phyloP scores from a whole-genome alignment of 2,888 invertebrate species.

The Malthinus flaveolus region DNA sequence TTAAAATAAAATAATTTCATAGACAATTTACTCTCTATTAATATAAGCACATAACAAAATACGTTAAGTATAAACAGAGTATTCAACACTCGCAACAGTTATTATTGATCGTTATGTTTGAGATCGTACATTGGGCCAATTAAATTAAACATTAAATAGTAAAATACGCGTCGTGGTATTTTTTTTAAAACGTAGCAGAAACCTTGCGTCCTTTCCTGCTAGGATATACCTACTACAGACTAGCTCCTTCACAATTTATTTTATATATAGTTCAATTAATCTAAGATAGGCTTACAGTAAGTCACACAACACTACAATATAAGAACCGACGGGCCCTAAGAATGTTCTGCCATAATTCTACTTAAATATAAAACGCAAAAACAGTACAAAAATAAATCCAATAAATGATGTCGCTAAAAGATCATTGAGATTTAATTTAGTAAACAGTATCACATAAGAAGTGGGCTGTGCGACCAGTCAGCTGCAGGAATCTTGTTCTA shows the following conservation, averaged over 20 bases:
- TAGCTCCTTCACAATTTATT: conserved; percentile 39
- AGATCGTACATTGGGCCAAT: conserved; percentile 42
- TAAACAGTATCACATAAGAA: conserved; percentile 31
- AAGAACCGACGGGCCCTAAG: conserved; percentile 32
- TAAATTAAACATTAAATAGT: conserved; percentile 39
- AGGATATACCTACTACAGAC: conserved; percentile 41
- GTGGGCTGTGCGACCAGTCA: conserved; percentile 28
- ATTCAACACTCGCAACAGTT: conserved; percentile 40
- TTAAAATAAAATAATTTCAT: conserved; percentile 20
- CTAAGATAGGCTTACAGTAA: conserved; percentile 47
- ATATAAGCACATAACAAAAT: conserved; percentile 35
- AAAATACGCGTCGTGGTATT: conserved; percentile 36
- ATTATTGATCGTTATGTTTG: conserved; percentile 44
- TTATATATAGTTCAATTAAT: conserved; percentile 48
- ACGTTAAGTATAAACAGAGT: conserved; percentile 24
- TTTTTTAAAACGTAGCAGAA: conserved; percentile 32
- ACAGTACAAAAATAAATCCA: conserved; percentile 31
- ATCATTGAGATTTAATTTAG: conserved; percentile 29
- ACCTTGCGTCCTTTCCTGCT: conserved; percentile 34
- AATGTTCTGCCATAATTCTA: conserved; percentile 27
- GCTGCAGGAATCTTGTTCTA: conserved; percentile 28
- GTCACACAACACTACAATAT: conserved; percentile 35
- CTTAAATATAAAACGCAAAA: conserved; percentile 27
- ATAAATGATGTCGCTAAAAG: conserved; percentile 27
- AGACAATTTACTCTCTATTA: conserved; percentile 24